Conservation (phyloP, 1,140 invertebrate genomes). For the Theocolax elegans region DNA sequence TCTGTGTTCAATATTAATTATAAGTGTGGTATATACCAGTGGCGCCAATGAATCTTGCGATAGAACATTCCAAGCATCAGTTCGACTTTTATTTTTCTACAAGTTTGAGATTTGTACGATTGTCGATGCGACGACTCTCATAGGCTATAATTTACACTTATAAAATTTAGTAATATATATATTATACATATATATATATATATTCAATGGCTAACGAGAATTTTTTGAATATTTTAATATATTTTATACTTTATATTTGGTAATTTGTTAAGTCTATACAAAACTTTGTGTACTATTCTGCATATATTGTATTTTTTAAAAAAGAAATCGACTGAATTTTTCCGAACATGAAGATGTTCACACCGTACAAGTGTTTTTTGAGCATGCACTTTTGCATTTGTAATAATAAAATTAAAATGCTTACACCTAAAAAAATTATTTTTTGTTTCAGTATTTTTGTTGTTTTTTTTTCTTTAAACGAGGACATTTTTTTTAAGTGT, state of each 20-base stretch:
- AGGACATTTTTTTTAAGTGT: background rate
- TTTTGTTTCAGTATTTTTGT: constrained; percentile 19
- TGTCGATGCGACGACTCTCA: constrained; percentile 9
- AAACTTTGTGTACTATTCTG: constrained; percentile 24
- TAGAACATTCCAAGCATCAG: constrained; percentile 35
- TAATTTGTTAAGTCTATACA: constrained; percentile 38
- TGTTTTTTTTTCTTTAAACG: constrained; percentile 17
- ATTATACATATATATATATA: too few relatives aligned
- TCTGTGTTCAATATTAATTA: constrained; percentile 43
- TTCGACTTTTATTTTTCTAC: constrained; percentile 37
- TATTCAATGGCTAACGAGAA: constrained; percentile 40
- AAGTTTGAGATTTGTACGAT: constrained; percentile 37
- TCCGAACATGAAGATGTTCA: constrained; percentile 30
- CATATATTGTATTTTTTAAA: constrained; percentile 29
- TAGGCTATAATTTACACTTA: constrained; percentile 34
- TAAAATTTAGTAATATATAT: constrained; percentile 23
- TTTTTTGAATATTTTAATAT: constrained; percentile 35
- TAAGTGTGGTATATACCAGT: constrained; percentile 31
- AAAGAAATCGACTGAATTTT: constrained; percentile 38
- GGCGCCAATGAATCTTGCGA: constrained; percentile 27
- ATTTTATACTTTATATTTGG: constrained; percentile 51
- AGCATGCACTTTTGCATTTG: constrained; percentile 14
- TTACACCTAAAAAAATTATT: background rate
- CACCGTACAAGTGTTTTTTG: constrained; percentile 18
- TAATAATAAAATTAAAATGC: constrained; percentile 19